Evolutionary conservation across 2,113 vertebrate genomes (phyloP).

Genomic region (Pollachius pollachius): DNA sequence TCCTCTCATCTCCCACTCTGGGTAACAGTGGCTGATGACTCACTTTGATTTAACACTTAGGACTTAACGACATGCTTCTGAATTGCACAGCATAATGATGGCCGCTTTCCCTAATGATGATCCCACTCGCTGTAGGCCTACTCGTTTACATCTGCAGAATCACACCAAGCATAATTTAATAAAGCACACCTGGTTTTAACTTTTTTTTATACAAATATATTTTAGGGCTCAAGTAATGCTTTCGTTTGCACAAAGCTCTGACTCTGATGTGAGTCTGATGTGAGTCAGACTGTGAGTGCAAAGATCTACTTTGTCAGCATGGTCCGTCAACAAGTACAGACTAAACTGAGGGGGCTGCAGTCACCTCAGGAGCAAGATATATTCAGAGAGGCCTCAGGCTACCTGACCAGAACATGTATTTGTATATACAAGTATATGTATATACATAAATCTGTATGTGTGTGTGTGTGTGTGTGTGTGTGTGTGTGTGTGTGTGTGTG

Average conservation of each 20-base stretch:
- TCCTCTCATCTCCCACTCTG: slow-evolving; percentile 48
- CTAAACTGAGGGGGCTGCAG: slow-evolving; percentile 32
- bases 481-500: background rate
- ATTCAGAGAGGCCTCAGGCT: slow-evolving; percentile 16
- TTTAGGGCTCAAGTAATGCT: background rate
- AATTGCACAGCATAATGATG: slow-evolving; percentile 50
- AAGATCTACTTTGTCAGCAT: slow-evolving; percentile 37
- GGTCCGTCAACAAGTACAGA: slow-evolving; percentile 25
- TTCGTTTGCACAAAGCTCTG: background rate
- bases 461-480: background rate
- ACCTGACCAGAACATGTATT: background rate
- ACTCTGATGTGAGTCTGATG: background rate
- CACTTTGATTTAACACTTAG: slow-evolving; percentile 44
- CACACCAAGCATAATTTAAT: background rate
- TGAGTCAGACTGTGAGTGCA: slow-evolving; percentile 4
- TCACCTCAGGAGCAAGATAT: slow-evolving; percentile 29
- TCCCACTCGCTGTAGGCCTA: slow-evolving; percentile 33
- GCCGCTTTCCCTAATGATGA: slow-evolving; percentile 47
- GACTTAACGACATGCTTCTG: slow-evolving; percentile 58
- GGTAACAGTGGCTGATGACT: slow-evolving; percentile 47
- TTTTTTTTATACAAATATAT: background rate
- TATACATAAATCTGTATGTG: background rate
- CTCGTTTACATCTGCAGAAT: slow-evolving; percentile 1
- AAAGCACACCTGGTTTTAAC: slow-evolving; percentile 6
- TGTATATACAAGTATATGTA: too few relatives aligned